Conservation (phyloP, 2,113 vertebrate species). For the Cololabis saira region DNA sequence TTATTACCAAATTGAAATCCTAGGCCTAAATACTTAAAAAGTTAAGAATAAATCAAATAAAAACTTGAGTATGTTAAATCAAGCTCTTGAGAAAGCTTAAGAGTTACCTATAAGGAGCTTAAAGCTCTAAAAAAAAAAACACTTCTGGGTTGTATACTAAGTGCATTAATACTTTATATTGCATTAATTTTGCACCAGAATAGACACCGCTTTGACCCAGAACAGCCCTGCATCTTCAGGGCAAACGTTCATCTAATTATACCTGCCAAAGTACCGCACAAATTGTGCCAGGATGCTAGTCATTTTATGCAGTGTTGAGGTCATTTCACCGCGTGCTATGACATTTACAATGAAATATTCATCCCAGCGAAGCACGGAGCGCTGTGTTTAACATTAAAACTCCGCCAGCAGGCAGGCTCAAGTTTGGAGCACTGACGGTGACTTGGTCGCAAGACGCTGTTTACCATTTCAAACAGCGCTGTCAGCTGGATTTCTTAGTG, state of each 20-base stretch:
- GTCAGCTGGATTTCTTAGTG: constrained; percentile 39
- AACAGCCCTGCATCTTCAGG: constrained; percentile 55
- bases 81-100: no score
- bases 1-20: constrained; percentile 7
- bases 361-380: constrained; percentile 47
- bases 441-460: constrained; percentile 54
- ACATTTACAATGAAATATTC: constrained; percentile 73
- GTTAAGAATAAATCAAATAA: neutral
- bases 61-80: no score
- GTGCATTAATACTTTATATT: constrained; percentile 50
- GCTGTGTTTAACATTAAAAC: constrained; percentile 67
- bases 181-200: constrained; percentile 32
- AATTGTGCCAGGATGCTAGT: constrained; percentile 47
- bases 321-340: constrained; percentile 56
- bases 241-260: constrained; percentile 68
- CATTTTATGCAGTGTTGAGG: constrained; percentile 46
- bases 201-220: constrained; percentile 40
- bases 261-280: constrained; percentile 24
- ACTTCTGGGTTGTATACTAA: constrained; percentile 9
- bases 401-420: constrained; percentile 59
- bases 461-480: constrained; percentile 61
- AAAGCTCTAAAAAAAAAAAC: neutral
- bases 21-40: neutral
- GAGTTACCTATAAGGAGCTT: no score
- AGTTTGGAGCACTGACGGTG: constrained; percentile 44